phyloP scores from a whole-genome alignment of 1,140 invertebrate genomes.

The Bicyclus anynana region DNA sequence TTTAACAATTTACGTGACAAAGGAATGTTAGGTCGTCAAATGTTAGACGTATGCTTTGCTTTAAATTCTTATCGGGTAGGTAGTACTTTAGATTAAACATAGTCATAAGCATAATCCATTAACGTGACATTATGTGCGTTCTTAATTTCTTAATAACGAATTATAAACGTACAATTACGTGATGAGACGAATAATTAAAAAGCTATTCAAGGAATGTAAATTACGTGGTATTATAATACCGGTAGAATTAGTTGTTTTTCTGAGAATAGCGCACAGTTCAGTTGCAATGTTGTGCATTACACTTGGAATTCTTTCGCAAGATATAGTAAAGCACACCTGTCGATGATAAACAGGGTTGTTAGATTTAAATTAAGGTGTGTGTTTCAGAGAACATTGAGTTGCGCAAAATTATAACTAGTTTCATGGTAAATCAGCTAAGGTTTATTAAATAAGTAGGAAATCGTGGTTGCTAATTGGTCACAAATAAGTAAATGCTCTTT shows the following conservation, averaged over 20 bases:
- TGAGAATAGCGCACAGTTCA: not conserved
- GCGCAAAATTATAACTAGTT: no score
- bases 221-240: not conserved
- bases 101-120: not conserved
- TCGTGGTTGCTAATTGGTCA: not conserved
- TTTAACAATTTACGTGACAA: not conserved
- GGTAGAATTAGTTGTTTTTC: not conserved
- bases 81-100: not conserved
- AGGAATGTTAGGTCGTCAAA: not conserved
- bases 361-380: not conserved
- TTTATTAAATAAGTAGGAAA: not conserved
- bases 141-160: not conserved
- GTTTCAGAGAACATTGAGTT: not conserved
- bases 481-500: no score
- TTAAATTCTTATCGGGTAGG: not conserved
- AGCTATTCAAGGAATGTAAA: not conserved
- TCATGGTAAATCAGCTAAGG: no score
- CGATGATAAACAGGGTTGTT: slow-evolving; percentile 2
- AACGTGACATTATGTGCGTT: not conserved
- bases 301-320: slow-evolving; percentile 15
- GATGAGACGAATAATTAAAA: not conserved
- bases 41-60: not conserved
- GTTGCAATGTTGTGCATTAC: slow-evolving; percentile 9
- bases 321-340: slow-evolving; percentile 2
- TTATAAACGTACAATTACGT: not conserved